Conservation (phyloP, 2,113 vertebrate genomes). For the Hypanus sabinus region DNA sequence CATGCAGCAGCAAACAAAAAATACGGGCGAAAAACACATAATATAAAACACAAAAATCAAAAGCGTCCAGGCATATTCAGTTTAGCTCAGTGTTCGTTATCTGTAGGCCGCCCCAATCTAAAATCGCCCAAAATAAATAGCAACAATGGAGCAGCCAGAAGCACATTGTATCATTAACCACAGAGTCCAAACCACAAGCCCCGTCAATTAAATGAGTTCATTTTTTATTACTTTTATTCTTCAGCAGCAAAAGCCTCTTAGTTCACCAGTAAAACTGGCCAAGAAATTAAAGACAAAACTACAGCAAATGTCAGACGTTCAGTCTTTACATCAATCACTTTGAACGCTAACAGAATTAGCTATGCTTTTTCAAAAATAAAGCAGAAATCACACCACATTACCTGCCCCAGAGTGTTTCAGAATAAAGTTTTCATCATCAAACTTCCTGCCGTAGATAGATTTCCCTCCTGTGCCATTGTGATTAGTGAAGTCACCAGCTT, state of each 20-base stretch:
- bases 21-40: too few species aligned
- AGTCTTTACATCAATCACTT: not conserved
- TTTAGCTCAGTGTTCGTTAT: too few species aligned
- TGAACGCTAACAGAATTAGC: not conserved
- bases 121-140: too few species aligned
- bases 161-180: too few species aligned
- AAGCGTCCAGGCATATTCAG: too few species aligned
- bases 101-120: too few species aligned
- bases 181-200: too few species aligned
- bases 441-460: conserved; percentile 91
- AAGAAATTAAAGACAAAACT: not conserved
- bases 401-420: conserved; percentile 89
- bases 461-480: conserved; percentile 94
- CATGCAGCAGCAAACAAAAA: too few species aligned
- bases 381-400: conserved; percentile 43
- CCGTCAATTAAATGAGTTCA: not conserved
- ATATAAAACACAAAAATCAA: too few species aligned
- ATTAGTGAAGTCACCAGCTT: conserved; percentile 93
- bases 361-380: not conserved
- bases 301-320: too few species aligned
- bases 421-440: conserved; percentile 96
- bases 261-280: not conserved
- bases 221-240: not conserved
- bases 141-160: too few species aligned
- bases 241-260: not conserved